phyloP scores from a whole-genome alignment of 2,113 vertebrate species.

The Regulus satrapa region DNA sequence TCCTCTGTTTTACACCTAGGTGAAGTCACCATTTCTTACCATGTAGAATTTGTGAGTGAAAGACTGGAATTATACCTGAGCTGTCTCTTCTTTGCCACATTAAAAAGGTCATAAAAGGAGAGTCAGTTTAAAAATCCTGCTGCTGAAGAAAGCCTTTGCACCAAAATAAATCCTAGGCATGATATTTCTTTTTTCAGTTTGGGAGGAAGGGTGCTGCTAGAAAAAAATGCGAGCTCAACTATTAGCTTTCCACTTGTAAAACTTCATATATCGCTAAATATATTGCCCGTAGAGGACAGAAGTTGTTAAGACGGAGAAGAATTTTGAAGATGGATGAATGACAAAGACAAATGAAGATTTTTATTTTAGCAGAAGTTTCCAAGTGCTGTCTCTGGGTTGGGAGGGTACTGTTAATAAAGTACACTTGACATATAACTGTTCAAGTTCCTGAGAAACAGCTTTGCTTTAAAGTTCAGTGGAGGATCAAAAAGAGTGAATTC shows the following conservation, averaged over 20 bases:
- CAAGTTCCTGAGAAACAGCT: constrained; percentile 68
- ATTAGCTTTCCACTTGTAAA: constrained; percentile 69
- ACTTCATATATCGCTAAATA: constrained; percentile 63
- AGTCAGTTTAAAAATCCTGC: not conserved
- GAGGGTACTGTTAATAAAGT: constrained; percentile 72
- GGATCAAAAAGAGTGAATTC: constrained; percentile 76
- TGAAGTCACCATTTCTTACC: not conserved
- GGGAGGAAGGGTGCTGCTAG: not conserved
- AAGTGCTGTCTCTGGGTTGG: constrained; percentile 53
- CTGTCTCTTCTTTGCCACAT: not conserved
- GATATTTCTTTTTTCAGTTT: not conserved
- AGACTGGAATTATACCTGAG: not conserved
- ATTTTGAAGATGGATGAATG: constrained; percentile 78
- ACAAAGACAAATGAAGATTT: constrained; percentile 81
- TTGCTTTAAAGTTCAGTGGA: constrained; percentile 76
- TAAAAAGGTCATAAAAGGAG: not conserved
- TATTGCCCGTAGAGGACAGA: constrained; percentile 68
- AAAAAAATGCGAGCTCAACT: constrained; percentile 55
- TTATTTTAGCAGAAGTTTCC: constrained; percentile 78
- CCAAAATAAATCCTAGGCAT: constrained; percentile 13
- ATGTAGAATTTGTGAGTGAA: not conserved
- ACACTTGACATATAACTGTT: constrained; percentile 72
- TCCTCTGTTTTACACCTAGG: not conserved
- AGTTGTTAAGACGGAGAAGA: constrained; percentile 76
- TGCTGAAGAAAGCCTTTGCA: not conserved